These are phyloP conservation scores for Porites rus DNA, from an alignment of 92 coral and sea anemone species.

Conservation along the genomic window DNA sequence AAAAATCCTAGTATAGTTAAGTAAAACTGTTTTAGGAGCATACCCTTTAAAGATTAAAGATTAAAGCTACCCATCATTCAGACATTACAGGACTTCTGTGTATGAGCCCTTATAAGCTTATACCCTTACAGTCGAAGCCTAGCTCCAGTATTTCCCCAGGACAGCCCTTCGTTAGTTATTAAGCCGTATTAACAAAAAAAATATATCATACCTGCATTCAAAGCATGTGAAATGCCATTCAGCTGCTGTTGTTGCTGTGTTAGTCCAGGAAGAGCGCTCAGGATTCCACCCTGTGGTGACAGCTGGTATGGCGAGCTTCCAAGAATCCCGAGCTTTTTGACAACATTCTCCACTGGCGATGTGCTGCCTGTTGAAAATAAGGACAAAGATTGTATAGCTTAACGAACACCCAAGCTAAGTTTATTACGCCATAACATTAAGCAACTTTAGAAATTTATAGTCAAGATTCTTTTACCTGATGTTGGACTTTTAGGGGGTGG, in stretches of 20 bases:
- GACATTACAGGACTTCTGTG: too few relatives aligned
- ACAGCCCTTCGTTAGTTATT: too few relatives aligned
- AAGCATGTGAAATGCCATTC: slow-evolving; percentile 61
- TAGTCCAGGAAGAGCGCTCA: slow-evolving; percentile 88
- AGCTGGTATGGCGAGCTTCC: slow-evolving; percentile 89
- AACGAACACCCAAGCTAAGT: background rate
- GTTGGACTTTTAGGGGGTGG: slow-evolving; percentile 75
- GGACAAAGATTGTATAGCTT: background rate
- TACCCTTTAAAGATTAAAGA: too few relatives aligned
- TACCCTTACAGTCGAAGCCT: too few relatives aligned
- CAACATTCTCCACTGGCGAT: slow-evolving; percentile 54
- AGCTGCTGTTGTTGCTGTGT: slow-evolving; percentile 71
- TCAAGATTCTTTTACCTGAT: slow-evolving; percentile 44
- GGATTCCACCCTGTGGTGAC: slow-evolving; percentile 76
- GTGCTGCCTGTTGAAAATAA: slow-evolving; percentile 17
- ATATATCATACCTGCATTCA: slow-evolving; percentile 59
- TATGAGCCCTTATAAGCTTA: too few relatives aligned
- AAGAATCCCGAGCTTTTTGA: slow-evolving; percentile 79
- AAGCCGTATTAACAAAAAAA: background rate
- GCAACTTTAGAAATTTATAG: background rate
- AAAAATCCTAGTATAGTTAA: too few relatives aligned
- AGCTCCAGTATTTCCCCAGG: too few relatives aligned
- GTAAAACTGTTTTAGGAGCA: too few relatives aligned
- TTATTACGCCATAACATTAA: background rate
- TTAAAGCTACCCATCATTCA: too few relatives aligned